Percentiles rank a stretch among this genome's conserved stretches.
Evolutionary conservation across 2,113 vertebrate species (phyloP).

Genomic region (Hippocampus comes): DNA sequence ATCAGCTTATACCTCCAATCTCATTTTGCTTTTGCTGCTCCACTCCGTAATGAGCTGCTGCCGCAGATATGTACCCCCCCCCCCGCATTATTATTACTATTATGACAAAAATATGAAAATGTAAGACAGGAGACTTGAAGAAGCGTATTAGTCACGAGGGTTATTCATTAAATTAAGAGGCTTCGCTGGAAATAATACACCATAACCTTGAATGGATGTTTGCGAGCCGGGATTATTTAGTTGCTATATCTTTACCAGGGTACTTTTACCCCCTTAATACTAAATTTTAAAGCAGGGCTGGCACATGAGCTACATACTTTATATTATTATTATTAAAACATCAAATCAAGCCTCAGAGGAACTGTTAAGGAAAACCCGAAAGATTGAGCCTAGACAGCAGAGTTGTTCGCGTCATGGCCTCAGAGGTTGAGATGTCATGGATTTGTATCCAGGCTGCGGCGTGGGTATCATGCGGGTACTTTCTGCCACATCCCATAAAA

Average conservation of each 20-base stretch:
- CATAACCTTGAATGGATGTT: constrained; percentile 5
- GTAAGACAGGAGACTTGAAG: constrained; percentile 15
- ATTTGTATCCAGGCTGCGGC: too few species aligned
- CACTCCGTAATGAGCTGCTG: constrained; percentile 46
- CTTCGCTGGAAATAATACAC: constrained; percentile 23
- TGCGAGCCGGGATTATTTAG: constrained; percentile 1
- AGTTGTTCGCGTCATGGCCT: neutral
- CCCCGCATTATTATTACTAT: constrained; percentile 29
- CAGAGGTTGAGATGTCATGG: too few species aligned
- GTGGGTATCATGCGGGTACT: too few species aligned
- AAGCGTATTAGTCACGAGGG: constrained; percentile 36
- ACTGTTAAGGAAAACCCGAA: neutral
- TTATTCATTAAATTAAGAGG: constrained; percentile 53
- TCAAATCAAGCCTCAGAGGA: neutral
- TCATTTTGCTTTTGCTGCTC: constrained; percentile 61
- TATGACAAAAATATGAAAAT: constrained; percentile 42
- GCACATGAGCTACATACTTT: neutral
- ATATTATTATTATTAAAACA: neutral
- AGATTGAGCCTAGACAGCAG: neutral
- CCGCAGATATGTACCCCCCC: constrained; percentile 8
- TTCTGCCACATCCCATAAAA: too few species aligned
- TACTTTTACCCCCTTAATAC: neutral
- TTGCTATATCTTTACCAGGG: neutral
- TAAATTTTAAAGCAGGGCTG: neutral
- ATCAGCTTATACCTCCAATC: constrained; percentile 69